Conservation (phyloP, 1,140 invertebrate genomes). For the Trachymyrmex septentrionalis region DNA sequence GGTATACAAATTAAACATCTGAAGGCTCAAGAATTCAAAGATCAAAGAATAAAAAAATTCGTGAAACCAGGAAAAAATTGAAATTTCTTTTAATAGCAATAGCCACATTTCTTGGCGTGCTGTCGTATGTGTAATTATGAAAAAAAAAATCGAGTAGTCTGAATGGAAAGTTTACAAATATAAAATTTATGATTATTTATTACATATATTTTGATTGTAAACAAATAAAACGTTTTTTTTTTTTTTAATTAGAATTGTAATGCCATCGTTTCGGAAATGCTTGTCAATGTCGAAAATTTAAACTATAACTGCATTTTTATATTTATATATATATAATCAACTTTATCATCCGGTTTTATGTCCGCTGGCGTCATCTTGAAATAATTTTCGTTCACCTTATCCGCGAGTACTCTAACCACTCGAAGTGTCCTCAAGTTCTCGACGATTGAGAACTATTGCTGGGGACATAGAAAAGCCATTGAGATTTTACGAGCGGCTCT, state of each 20-base stretch:
- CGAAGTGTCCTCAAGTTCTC: constrained; percentile 22
- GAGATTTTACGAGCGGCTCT: constrained; percentile 31
- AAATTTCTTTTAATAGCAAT: background rate
- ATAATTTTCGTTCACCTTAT: constrained; percentile 27
- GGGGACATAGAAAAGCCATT: constrained; percentile 7
- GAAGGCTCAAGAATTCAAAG: constrained; percentile 10
- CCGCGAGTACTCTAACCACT: constrained; percentile 23
- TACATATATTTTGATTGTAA: background rate
- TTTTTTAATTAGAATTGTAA: background rate
- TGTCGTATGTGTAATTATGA: background rate
- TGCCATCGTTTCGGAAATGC: background rate
- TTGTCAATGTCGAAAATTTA: background rate
- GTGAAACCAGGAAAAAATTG: background rate
- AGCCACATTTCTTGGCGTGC: background rate
- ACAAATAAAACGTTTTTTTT: background rate
- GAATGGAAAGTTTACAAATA: background rate
- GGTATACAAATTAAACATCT: constrained; percentile 18
- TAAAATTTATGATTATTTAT: constrained; percentile 1
- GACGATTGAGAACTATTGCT: constrained; percentile 31
- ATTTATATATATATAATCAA: too few relatives aligned
- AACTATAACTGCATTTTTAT: background rate
- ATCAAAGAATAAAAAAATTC: constrained; percentile 35
- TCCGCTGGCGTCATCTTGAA: background rate
- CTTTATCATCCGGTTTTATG: background rate
- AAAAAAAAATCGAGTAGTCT: background rate